Evolutionary conservation across 2,888 invertebrate species (phyloP).

Genomic region (Drosophila merina): DNA sequence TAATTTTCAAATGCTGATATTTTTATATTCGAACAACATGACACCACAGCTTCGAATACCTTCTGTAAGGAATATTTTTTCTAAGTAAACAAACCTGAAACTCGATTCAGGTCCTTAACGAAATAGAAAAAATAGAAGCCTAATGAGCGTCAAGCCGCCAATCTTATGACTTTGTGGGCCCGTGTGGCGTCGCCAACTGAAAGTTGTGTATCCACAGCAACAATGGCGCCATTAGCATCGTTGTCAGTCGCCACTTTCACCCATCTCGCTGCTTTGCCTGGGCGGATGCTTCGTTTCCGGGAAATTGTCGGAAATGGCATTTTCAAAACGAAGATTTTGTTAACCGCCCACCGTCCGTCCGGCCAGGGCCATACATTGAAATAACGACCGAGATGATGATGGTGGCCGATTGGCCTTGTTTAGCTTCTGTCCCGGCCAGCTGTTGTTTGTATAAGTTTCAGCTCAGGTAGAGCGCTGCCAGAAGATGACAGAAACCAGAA

Average conservation of each 20-base stretch:
- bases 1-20: too few species aligned
- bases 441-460: slow-evolving; percentile 61
- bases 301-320: slow-evolving; percentile 72
- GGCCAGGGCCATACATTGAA: slow-evolving; percentile 50
- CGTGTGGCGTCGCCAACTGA: slow-evolving; percentile 8
- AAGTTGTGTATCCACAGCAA: slow-evolving; percentile 33
- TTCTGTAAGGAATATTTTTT: not conserved
- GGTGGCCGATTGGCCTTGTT: slow-evolving; percentile 18
- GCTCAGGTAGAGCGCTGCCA: slow-evolving; percentile 48
- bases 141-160: slow-evolving; percentile 55
- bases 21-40: too few species aligned
- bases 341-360: slow-evolving; percentile 32
- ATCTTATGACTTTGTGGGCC: slow-evolving; percentile 40
- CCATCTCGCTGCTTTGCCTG: slow-evolving; percentile 19
- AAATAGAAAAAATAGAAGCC: slow-evolving; percentile 18
- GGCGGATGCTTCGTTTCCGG: slow-evolving; percentile 67
- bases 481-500: slow-evolving; percentile 11
- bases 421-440: slow-evolving; percentile 37
- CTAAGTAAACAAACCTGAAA: slow-evolving; percentile 12
- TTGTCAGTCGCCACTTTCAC: slow-evolving; percentile 41
- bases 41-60: not conserved
- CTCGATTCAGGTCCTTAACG: slow-evolving; percentile 9
- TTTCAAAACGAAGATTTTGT: slow-evolving; percentile 57
- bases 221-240: slow-evolving; percentile 66
- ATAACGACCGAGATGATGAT: slow-evolving; percentile 53